Base-by-base conservation (phyloP, 37 sponge, comb jelly and placozoan species). In the Chondrilla cf. caribensis region DNA sequence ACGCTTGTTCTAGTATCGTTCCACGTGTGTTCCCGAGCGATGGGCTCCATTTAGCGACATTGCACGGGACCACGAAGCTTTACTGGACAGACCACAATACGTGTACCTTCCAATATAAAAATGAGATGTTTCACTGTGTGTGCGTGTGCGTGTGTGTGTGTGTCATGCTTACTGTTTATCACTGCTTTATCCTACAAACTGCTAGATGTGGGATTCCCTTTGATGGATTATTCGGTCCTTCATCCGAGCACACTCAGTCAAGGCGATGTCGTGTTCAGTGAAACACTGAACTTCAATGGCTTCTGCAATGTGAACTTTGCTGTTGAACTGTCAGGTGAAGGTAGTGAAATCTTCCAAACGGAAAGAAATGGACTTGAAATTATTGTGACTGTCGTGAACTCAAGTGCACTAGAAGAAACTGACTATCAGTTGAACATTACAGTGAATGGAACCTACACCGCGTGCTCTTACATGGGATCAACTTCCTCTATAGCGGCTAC, bases 361-460 rank as follows among this genome's bases (percentile, higher is more conserved):
- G 1, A 17, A 4, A 17, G 29, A 29, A 29, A 4, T 2, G 68
- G 51, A 47, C 51, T 33, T n/a, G 33, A 1, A 7, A 2, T 29
- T 6, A 29, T 67, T 2, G 35, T 67, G 33, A 18, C 29, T 28
- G 14, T 7, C 31, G 26, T 29, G 2, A 67, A 67, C 35, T 33
- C 68, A 4, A 67, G 32, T 17, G 35, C 31, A 33, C 35, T 67
- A 5, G 35, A 67, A 67, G 68, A 33, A 1, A 33, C 32, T 31
- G 68, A 9, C 35, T 67, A 67, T 4, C 35, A 67, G 33, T 67
- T 67, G 32, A 67, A 67, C 68, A 67, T 67, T 31, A 67, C 68
- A 18, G 68, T 67, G 32, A 67, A 9, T 67, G 68, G 68, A 28
- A 67, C 68, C 28, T 28, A 33, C 68, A 18, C 35, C 2, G 35